Evolutionary conservation across 2,113 vertebrate species (phyloP), one percentile per base, ranked within the genome.

Genomic region (Lucifuga dentata): DNA sequence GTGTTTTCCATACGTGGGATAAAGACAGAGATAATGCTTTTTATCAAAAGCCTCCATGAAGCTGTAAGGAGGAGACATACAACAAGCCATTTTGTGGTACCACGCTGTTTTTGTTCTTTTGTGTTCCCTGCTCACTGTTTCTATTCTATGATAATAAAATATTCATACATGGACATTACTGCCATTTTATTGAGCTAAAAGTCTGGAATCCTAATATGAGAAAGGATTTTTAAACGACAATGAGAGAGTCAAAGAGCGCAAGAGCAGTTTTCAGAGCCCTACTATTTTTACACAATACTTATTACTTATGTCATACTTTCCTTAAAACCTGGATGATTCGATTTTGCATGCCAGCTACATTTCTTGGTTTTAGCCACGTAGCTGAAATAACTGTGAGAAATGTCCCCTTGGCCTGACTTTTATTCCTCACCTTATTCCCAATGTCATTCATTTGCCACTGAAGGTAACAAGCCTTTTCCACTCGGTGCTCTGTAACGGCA

Each of bases 391-490:
- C 85, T 50, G 80, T 76, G 85, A 86, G 76, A 84, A 87, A 87
- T 74, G 81, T 85, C 82, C 86, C 85, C 85, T 79, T 86, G 83
- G 76, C 79, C 80, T 78, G 87, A 81, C 88, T 89, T 88, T 86
- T 88, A 88, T 91, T 90, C 80, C 83, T 89, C 83, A 85, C 88
- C 88, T 88, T 87, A 88, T 90, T 86, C 87, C 88, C 90, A 90
- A 89, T 94, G 92, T 92, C 92, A 93, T 92, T 94, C 91, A 93
- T 93, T 92, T 91, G 81, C 91, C 91, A 92, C 85, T 81, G 79
- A 86, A 91, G 88, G 92, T 91, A 92, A 93, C 90, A 92, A 92
- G 90, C 85, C 87, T 91, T 88, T 90, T 91, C 87, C 88, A 86
- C 83, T 85, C 51, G 67, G 73, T 88, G 88, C 88, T 88, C 85